Evolutionary conservation across 2,888 invertebrate genomes (phyloP), one percentile per base, ranked within the genome.

Genomic region (Melieria picta): DNA sequence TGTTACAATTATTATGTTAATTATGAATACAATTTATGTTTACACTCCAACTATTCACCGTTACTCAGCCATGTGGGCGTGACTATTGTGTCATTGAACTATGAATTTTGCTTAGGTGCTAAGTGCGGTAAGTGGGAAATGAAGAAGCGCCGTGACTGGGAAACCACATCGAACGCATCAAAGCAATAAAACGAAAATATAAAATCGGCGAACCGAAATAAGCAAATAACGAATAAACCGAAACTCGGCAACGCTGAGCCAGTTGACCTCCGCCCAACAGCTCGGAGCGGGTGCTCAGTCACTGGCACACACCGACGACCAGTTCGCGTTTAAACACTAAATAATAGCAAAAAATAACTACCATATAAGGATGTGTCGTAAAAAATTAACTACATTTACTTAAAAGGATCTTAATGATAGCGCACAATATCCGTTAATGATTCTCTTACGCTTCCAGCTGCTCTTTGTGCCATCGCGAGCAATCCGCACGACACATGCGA

Each of bases 361-460:
- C 63, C 30, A 52, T 50, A 47, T 30, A 69, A 69, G 65, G 56
- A 57, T 64, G 16, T 69, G 47, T 43, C 65, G 13, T 71, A 69
- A 55, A 69, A 69, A 69, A 71, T 74, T 74, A 63, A 65, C 71
- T 74, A 74, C 48, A 66, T 63, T 65, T 71, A 64, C 71, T 74
- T 74, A 72, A 72, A 56, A 69, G 61, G 64, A 56, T 71, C 69
- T 63, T 69, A 69, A 55, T 56, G 48, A 63, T 69, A 69, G 63
- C 69, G 47, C 62, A 69, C 42, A 63, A 52, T 69, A 62, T 55
- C 56, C 47, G 62, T 30, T 69, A 47, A 47, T 30, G 62, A 52
- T 52, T 30, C 52, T 45, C 69, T 52, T 45, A 63, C 56, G 69
- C 69, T 47, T 16, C 63, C 46, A 56, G 56, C 56, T 55, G 42